Evolutionary conservation across 2,888 invertebrate genomes (phyloP).

Genomic region (Amiota mariae): DNA sequence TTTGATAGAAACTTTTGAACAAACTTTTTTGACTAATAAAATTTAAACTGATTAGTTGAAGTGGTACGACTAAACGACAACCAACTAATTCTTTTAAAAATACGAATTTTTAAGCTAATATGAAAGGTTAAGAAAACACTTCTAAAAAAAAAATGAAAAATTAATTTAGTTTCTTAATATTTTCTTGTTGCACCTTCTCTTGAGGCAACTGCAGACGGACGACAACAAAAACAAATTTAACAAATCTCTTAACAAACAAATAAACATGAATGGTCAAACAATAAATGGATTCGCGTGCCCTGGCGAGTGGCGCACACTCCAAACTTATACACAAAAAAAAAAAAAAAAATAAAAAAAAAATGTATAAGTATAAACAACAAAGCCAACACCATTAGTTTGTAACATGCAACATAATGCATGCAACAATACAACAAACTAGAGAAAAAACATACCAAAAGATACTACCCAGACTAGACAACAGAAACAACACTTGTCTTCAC

Average conservation of each 20-base stretch:
- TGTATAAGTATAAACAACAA: no score
- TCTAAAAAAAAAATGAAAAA: background rate
- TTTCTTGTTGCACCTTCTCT: conserved; percentile 7
- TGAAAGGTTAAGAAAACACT: background rate
- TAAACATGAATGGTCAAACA: conserved; percentile 52
- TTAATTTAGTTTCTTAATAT: background rate
- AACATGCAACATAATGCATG: conserved; percentile 27
- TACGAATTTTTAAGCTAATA: no score
- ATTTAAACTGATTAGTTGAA: no score
- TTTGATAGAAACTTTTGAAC: no score
- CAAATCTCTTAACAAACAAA: conserved; percentile 39
- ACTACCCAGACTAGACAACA: background rate
- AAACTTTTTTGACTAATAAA: no score
- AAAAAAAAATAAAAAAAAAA: conserved; percentile 33
- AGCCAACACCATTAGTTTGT: conserved; percentile 9
- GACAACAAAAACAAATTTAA: conserved; percentile 7
- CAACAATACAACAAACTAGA: conserved; percentile 7
- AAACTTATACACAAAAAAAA: background rate
- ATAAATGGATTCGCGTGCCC: conserved; percentile 55
- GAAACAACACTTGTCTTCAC: conserved; percentile 51
- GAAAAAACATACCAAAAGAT: background rate
- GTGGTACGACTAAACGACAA: no score
- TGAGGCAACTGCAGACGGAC: background rate
- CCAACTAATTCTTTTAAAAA: no score
- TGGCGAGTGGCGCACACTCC: conserved; percentile 13